Base-by-base conservation (phyloP, 2,888 invertebrate species). In the Sarcophaga subvicina region DNA sequence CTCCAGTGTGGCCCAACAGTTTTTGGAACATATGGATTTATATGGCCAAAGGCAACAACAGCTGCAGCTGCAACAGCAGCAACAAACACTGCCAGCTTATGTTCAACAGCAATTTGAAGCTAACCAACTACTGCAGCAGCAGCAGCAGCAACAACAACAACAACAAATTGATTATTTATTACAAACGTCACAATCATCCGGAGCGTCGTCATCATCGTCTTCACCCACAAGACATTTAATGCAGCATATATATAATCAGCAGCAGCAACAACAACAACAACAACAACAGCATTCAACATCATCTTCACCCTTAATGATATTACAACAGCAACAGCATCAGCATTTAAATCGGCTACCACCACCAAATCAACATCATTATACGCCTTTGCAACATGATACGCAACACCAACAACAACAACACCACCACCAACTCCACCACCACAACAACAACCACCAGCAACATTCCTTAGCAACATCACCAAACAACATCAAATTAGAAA, bases 11-110 rank as follows among this genome's bases (percentile, higher is more conserved):
- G 89, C 90, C 49, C 90, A 91, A 80, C 90, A 91, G 75, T 88
- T 91, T 88, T 83, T 91, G 81, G 91, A 90, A 89, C 91, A 91
- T 64, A 89, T 91, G 89, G 91, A 92, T 78, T 85, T 91, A 71
- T 90, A 90, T 89, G 88, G 90, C 12, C 89, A 89, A 71, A 89
- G 90, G 80, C 90, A 90, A 71, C 90, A 89, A 64, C 90, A 90
- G 60, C 88, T 87, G 25, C 89, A 88, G 22, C 87, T 85, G 10
- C 89, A 88, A 5, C 86, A 88, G 17, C 85, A 88, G 12, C 89
- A 89, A 64, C 90, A 88, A 69, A 87, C 88, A 73, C 86, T 82
- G 45, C 71, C 64, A 47, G 80, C 84, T 60, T 73, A 69, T 11
- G 72, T 63, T 6, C 86, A 83, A 10, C 72, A 80, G 17, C 83